These are phyloP conservation scores for Arbacia lixula DNA, from an alignment of 53 echinoderm and acorn worm species.

Conservation along the genomic window DNA sequence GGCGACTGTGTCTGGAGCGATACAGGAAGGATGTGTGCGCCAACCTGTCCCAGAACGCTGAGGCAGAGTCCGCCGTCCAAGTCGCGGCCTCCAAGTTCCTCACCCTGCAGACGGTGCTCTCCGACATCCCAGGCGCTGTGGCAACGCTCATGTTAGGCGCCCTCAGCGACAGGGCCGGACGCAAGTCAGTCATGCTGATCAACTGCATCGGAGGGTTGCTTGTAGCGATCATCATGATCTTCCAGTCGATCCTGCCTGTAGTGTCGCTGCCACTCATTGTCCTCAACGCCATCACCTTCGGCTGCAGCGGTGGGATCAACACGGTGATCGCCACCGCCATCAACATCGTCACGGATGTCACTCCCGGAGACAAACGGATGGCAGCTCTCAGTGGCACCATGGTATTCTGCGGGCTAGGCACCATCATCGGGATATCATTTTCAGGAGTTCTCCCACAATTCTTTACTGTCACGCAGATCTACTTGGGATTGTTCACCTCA, in stretches of 20 bases:
- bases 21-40: slow-evolving; percentile 56
- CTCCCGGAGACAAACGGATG: slow-evolving; percentile 62
- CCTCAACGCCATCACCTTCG: slow-evolving; percentile 40
- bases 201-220: slow-evolving; percentile 46
- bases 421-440: slow-evolving; percentile 52
- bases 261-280: slow-evolving; percentile 46
- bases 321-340: slow-evolving; percentile 66
- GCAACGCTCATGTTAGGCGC: slow-evolving; percentile 61
- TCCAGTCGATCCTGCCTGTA: slow-evolving; percentile 14
- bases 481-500: background rate
- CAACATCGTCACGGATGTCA: slow-evolving; percentile 69
- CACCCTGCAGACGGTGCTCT: slow-evolving; percentile 45
- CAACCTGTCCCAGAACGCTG: slow-evolving; percentile 57
- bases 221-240: slow-evolving; percentile 44
- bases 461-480: slow-evolving; percentile 30
- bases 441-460: slow-evolving; percentile 62
- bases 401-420: slow-evolving; percentile 63
- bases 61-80: slow-evolving; percentile 60
- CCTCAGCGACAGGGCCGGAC: slow-evolving; percentile 64
- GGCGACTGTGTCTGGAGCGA: slow-evolving; percentile 51
- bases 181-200: slow-evolving; percentile 56
- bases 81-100: slow-evolving; percentile 34
- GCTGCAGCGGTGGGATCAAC: slow-evolving; percentile 63
- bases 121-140: slow-evolving; percentile 61
- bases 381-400: slow-evolving; percentile 53